Evolutionary conservation across 2,797 vertebrate species (phyloP), one percentile per base, ranked within the genome.

Genomic region (Aplochiton taeniatus): DNA sequence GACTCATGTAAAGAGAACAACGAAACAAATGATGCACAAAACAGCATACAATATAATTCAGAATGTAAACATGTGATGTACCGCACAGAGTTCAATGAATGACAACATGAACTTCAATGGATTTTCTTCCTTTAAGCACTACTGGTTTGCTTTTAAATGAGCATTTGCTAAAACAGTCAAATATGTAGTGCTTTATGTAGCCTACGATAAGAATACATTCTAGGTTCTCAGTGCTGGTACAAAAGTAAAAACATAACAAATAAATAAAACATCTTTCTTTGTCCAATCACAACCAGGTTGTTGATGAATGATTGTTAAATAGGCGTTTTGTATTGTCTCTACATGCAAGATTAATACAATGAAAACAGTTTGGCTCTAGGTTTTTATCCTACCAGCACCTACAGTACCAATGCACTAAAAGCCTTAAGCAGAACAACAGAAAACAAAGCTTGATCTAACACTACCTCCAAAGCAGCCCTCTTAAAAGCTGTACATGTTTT

Each of bases 151-250:
- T 91, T 92, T 89, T 90, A 83, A 88, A 91, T 91, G 87, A 91
- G 87, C 86, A 83, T 83, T 76, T 88, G 85, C 89, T 90, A 91
- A 92, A 93, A 92, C 91, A 91, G 90, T 92, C 90, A 82, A 91
- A 90, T 43, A 92, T 91, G 90, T 92, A 93, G 90, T 90, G 90
- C 92, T 90, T 92, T 91, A 90, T 90, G 88, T 91, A 90, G 91
- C 88, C 90, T 92, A 93, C 88, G 70, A 73, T 89, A 90, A 90
- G 89, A 90, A 90, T 92, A 92, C 92, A 93, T 93, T 93, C 92
- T 93, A 93, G 87, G 88, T 91, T 87, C 89, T 89, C 89, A 93
- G 92, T 92, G 92, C 90, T 92, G 90, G 91, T 91, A 91, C 91
- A 92, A 90, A 91, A 88, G 82, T 85, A 91, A 86, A 89, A 91